Evolutionary conservation across 2,888 invertebrate species (phyloP), one percentile per base, ranked within the genome.

Genomic region (Thymelicus acteon): DNA sequence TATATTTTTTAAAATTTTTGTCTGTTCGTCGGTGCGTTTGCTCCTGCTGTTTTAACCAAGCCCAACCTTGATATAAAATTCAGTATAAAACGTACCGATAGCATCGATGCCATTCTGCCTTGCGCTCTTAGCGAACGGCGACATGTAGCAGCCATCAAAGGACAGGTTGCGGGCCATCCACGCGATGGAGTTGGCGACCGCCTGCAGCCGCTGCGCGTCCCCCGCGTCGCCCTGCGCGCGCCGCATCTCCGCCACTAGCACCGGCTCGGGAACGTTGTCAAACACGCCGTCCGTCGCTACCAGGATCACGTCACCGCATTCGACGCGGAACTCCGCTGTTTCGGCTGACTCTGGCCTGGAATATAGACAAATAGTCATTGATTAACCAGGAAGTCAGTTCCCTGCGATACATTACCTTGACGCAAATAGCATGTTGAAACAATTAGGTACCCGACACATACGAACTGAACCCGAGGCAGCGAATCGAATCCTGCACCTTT

Each of bases 281-380:
- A 99, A 99, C 70, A 99, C 97, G 67, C 99, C 99, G 92, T 99
- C 99, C 0, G 99, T 99, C 37, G 99, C 99, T 68, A 99, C 96
- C 52, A 99, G 95, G 82, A 99, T 98, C 67, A 98, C 97, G 91
- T 99, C 99, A 65, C 99, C 98, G 84, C 98, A 97, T 89, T 97
- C 96, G 65, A 97, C 98, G 3, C 96, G 95, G 88, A 98, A 98
- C 86, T 97, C 97, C 31, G 97, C 96, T 54, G 97, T 97, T 76
- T 97, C 97, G 24, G 99, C 98, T 63, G 98, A 97, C 82, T 98
- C 98, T 7, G 98, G 98, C 87, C 98, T 97, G 87, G 44, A 63
- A 69, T 31, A 3, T 31, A 31, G 31, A 3, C 2, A 31, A 31
- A 31, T 31, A 31, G 31, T 31, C 1, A 31, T 31, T 31, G 31